Evolutionary conservation across 2,888 invertebrate species (phyloP).

Genomic region (Philereme transversata): DNA sequence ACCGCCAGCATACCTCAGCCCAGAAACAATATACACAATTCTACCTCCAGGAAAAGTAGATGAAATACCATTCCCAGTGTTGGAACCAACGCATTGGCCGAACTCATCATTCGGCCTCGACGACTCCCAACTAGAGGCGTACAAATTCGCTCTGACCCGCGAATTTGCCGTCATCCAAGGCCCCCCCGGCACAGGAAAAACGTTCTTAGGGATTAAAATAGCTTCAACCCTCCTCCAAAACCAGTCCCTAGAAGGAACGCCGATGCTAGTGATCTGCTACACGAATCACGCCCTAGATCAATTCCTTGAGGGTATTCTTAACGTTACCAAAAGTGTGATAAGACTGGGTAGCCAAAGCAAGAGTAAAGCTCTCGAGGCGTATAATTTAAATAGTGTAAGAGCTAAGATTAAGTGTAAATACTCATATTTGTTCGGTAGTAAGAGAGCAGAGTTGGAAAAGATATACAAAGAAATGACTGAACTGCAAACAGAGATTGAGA

Average conservation of each 20-base stretch:
- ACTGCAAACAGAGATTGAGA: conserved; percentile 68
- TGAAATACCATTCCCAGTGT: conserved; percentile 59
- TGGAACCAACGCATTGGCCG: conserved; percentile 78
- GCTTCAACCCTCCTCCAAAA: conserved; percentile 87
- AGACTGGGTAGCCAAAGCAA: conserved; percentile 89
- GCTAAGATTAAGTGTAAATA: conserved; percentile 65
- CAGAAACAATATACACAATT: conserved; percentile 61
- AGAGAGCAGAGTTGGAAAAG: conserved; percentile 60
- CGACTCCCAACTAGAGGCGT: conserved; percentile 87
- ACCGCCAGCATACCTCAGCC: conserved; percentile 68
- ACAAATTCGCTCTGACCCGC: conserved; percentile 86
- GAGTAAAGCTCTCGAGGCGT: conserved; percentile 79
- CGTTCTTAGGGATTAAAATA: conserved; percentile 90
- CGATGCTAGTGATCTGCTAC: conserved; percentile 91
- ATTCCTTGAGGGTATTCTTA: conserved; percentile 88
- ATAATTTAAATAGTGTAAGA: conserved; percentile 73
- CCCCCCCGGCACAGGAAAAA: conserved; percentile 95
- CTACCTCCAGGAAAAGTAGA: conserved; percentile 46
- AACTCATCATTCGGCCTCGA: conserved; percentile 81
- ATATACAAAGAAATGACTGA: conserved; percentile 65
- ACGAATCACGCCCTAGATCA: conserved; percentile 95
- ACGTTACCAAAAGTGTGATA: conserved; percentile 84
- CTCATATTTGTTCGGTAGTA: conserved; percentile 61
- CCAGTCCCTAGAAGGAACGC: conserved; percentile 78
- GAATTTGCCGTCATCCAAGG: conserved; percentile 93